These are phyloP conservation scores for Petrocephalus microphthalmus DNA, from an alignment of 2,113 vertebrate species.

Conservation along the genomic window DNA sequence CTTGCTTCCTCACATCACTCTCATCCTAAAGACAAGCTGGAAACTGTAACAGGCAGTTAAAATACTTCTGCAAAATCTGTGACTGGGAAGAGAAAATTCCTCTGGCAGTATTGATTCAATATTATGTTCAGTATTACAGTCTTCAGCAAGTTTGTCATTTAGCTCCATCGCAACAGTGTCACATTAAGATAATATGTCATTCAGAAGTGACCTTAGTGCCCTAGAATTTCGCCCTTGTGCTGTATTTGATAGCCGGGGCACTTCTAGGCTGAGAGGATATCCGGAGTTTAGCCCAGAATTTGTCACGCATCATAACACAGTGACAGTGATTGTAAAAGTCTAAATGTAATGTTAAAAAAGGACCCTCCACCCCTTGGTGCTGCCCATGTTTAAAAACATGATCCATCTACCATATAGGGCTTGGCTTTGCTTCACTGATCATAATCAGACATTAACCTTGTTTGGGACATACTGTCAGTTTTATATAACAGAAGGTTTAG, in stretches of 20 bases:
- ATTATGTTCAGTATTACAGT: conserved; percentile 14
- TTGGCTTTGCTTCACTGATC: conserved; percentile 32
- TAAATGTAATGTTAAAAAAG: background rate
- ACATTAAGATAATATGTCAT: conserved; percentile 32
- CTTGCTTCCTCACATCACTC: conserved; percentile 22
- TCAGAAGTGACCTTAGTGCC: background rate
- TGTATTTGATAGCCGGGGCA: background rate
- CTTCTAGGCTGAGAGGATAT: background rate
- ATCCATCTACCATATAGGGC: conserved; percentile 35
- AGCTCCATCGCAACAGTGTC: background rate
- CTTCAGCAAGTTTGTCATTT: conserved; percentile 21
- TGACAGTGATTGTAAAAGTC: background rate
- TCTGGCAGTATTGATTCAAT: conserved; percentile 30
- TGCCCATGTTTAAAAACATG: conserved; percentile 34
- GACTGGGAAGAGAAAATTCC: conserved; percentile 30
- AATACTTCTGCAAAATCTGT: conserved; percentile 18
- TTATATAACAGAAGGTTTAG: background rate
- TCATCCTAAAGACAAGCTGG: conserved; percentile 24
- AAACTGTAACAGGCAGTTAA: conserved; percentile 22
- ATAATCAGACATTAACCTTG: conserved; percentile 32
- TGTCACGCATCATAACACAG: background rate
- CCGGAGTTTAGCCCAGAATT: background rate
- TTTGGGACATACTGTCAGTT: background rate
- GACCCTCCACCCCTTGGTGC: background rate
- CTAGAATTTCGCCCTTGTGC: conserved; percentile 34